Evolutionary conservation across 2,888 invertebrate species (phyloP), one percentile per base, ranked within the genome.

Genomic region (Hirtodrosophila duncani): DNA sequence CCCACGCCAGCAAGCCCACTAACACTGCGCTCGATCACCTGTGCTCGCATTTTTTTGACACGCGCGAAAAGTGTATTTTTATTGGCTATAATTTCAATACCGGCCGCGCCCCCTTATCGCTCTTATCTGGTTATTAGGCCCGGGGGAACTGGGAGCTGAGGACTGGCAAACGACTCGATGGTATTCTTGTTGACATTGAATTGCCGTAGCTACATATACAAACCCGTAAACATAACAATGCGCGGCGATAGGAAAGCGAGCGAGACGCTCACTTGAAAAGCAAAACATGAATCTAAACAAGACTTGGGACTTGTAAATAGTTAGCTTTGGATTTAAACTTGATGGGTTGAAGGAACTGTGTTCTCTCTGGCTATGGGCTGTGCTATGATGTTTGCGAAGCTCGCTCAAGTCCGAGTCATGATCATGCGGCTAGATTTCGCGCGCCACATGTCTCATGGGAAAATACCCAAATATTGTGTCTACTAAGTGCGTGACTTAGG

Each of bases 171-270:
- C n/a, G n/a, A n/a, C n/a, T n/a, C n/a, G n/a, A n/a, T n/a, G n/a
- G n/a, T n/a, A n/a, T 31, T 58, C 49, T 60, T 61, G 56, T 62
- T 77, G 60, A 61, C 74, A 77, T 69, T 72, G 63, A 59, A 51
- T n/a, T n/a, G n/a, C n/a, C n/a, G n/a, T n/a, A n/a, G n/a, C n/a
- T n/a, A n/a, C n/a, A n/a, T n/a, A n/a, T n/a, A n/a, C n/a, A n/a
- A n/a, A n/a, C n/a, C n/a, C n/a, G n/a, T n/a, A n/a, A n/a, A n/a
- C n/a, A n/a, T n/a, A n/a, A n/a, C n/a, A n/a, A n/a, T n/a, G n/a
- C n/a, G n/a, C n/a, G n/a, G n/a, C n/a, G n/a, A n/a, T n/a, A n/a
- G n/a, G n/a, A n/a, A n/a, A n/a, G n/a, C n/a, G n/a, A n/a, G n/a
- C n/a, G n/a, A n/a, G 13, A 1, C 20, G 31, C 44, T 43, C 31